Conservation (phyloP, 1,140 invertebrate species). For the Eupeodes corollae region DNA sequence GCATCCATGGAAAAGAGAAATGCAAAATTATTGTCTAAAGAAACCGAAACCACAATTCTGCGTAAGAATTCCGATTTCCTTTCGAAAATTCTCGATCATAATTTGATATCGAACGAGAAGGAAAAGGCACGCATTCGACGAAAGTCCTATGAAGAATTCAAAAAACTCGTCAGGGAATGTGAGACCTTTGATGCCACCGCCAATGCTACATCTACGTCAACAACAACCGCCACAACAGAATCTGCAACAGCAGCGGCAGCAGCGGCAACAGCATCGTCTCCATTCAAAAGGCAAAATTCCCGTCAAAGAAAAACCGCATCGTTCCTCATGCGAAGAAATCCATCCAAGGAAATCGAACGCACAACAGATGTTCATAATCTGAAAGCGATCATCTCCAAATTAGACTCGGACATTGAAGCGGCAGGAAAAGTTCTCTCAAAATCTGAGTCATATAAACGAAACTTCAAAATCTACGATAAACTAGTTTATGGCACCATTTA, state of each 20-base stretch:
- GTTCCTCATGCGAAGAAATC: conserved; percentile 24
- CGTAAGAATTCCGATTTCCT: conserved; percentile 37
- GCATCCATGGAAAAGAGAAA: background rate
- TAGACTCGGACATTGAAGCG: conserved; percentile 11
- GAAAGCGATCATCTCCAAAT: background rate
- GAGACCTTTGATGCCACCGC: conserved; percentile 9
- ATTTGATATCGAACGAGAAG: conserved; percentile 25
- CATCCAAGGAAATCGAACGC: conserved; percentile 12
- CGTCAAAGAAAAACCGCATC: conserved; percentile 31
- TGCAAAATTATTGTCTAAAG: too few relatives aligned
- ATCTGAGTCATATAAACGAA: conserved; percentile 16
- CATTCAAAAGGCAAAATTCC: conserved; percentile 31
- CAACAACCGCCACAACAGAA: background rate
- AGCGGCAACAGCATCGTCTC: conserved; percentile 7
- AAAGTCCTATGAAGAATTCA: conserved; percentile 37
- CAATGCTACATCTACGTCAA: conserved; percentile 1
- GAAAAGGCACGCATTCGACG: conserved; percentile 33
- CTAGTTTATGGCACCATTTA: conserved; percentile 35
- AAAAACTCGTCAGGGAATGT: conserved; percentile 31
- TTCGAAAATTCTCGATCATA: conserved; percentile 34
- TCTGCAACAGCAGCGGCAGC: background rate
- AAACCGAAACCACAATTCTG: conserved; percentile 22
- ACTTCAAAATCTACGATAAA: conserved; percentile 36
- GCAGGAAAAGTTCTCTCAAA: conserved; percentile 8
- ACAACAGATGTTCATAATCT: conserved; percentile 16